Base-by-base conservation (phyloP, 2,113 vertebrate genomes). In the Pygathrix nemaeus region DNA sequence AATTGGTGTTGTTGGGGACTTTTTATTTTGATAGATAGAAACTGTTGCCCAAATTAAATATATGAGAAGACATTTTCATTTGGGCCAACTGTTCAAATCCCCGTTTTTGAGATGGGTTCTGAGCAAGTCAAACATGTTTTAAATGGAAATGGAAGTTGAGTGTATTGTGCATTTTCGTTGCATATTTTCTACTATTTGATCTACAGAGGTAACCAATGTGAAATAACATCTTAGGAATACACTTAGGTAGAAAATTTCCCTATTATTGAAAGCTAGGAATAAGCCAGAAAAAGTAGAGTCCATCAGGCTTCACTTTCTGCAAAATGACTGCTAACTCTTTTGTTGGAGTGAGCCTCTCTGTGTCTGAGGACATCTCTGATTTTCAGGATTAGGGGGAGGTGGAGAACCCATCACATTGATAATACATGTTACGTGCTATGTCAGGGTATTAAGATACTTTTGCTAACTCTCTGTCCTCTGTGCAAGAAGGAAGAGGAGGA, bases 61-160 rank as follows among this genome's bases (percentile, higher is more conserved):
- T 40, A 68, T 45, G 20, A 50, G 27, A 92, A 80, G 27, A 10
- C 50, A 94, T 93, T 93, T 94, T 2, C 45, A 92, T 76, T 83
- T 86, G 52, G 48, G 52, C n/a, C 72, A 86, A 7, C 55, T 89
- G 38, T 92, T 38, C 55, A 75, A 93, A 93, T 66, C 21, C 1
- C 55, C 32, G 16, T 76, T 83, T 88, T 89, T 80, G 59, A 96
- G 35, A 32, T 82, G 52, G 66, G 43, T 87, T 96, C 96, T 80
- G 21, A 95, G 70, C 55, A 73, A 84, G 61, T 76, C 61, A 55
- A n/a, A 64, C 55, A 17, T 83, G 40, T 97, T 70, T 89, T 48
- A 94, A 89, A 89, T 93, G 78, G 85, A 94, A 91, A 83, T 82
- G 64, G 81, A 94, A 93, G 83, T 70, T 20, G 35, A 13, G 14